A percentile compares a stretch with the other conserved stretches of the same genome.
Evolutionary conservation across 2,888 invertebrate species (phyloP).

Genomic region (Colletes collaris): DNA sequence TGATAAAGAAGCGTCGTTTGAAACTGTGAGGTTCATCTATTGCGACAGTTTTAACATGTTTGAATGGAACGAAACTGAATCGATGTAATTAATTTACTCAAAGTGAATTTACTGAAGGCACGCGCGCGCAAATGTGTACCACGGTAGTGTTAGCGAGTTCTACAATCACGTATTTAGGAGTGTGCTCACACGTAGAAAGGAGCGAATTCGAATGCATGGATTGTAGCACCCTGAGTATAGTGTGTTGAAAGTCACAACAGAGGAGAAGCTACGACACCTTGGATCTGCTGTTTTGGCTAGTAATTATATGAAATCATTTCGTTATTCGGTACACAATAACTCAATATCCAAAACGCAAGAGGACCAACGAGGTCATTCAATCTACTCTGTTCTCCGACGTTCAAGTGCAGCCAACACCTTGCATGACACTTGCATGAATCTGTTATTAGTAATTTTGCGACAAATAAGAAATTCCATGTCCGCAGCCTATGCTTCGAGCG

Average conservation of each 20-base stretch:
- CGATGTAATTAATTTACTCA: too few species aligned
- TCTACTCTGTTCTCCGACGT: conserved; percentile 39
- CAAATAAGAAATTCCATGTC: conserved; percentile 50
- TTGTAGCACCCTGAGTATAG: conserved; percentile 55
- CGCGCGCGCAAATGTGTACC: conserved; percentile 22
- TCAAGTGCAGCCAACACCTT: conserved; percentile 62
- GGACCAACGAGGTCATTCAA: too few species aligned
- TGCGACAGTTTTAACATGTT: too few species aligned
- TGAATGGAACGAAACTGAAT: too few species aligned
- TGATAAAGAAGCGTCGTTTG: neutral
- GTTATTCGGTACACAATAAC: too few species aligned
- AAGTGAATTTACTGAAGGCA: conserved; percentile 4
- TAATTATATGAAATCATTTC: too few species aligned
- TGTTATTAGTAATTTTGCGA: conserved; percentile 59
- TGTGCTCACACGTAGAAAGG: conserved; percentile 48
- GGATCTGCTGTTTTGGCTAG: too few species aligned
- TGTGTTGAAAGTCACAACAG: conserved; percentile 44
- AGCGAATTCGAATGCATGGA: conserved; percentile 63
- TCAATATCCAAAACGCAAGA: too few species aligned
- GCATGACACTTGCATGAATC: conserved; percentile 72
- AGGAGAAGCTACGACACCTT: conserved; percentile 12
- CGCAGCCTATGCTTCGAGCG: conserved; percentile 42
- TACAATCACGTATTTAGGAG: conserved; percentile 52
- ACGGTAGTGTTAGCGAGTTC: conserved; percentile 53
- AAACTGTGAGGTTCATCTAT: too few species aligned